Evolutionary conservation across 2,113 vertebrate genomes (phyloP).

Genomic region (Lonchura striata): DNA sequence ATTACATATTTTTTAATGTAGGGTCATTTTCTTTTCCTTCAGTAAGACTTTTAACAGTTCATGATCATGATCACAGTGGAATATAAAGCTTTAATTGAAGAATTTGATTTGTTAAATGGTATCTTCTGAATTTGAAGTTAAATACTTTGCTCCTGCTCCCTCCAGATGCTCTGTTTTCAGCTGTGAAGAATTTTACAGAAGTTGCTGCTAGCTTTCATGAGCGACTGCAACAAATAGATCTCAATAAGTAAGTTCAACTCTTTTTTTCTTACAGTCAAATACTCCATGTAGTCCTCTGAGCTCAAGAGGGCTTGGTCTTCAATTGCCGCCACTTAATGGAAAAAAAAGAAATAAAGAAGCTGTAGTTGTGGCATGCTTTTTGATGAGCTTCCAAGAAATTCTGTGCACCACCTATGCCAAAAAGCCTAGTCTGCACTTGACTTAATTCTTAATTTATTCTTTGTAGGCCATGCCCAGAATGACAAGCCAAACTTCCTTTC

Average conservation of each 20-base stretch:
- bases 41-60: neutral
- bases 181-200: slow-evolving; percentile 85
- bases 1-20: neutral
- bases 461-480: neutral
- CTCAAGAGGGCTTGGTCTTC: neutral
- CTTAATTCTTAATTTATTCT: neutral
- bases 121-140: neutral
- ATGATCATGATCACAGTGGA: neutral
- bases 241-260: slow-evolving; percentile 76
- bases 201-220: slow-evolving; percentile 78
- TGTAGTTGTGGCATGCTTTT: neutral
- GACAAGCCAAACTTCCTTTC: neutral
- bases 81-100: neutral
- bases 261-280: neutral
- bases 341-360: neutral
- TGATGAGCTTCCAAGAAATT: neutral
- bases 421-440: neutral
- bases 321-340: neutral
- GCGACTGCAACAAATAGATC: slow-evolving; percentile 75
- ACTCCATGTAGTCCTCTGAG: neutral
- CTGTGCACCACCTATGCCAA: neutral
- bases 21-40: neutral
- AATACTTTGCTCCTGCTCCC: neutral
- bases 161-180: slow-evolving; percentile 89
- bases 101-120: neutral